Evolutionary conservation across 2,888 invertebrate species (phyloP), one percentile per base, ranked within the genome.

Genomic region (Cremastinae sp.): DNA sequence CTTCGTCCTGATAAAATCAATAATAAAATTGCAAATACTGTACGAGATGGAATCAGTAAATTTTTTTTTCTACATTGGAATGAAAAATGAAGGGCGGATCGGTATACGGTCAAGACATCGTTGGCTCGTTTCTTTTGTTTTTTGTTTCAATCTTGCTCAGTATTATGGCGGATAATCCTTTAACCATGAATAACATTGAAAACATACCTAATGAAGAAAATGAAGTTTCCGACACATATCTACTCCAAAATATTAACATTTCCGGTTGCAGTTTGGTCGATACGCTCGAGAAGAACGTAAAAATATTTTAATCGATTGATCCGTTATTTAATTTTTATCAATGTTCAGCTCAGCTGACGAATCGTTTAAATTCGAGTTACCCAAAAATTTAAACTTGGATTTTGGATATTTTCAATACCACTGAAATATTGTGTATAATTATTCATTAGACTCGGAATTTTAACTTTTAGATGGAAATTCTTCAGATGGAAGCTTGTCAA

Each of bases 261-360:
- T 71, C 79, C 0, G 75, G 68, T 53, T 75, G 4, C 9, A 81
- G 80, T 37, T 72, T 84, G 0, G 51, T 85, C 55, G 81, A 79
- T 68, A 82, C 78, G 9, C 80, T 87, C 35, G 81, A 84, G 56
- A 85, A 82, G 78, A 83, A 84, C 58, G 86, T 87, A 68, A 84
- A 81, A 73, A 73, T 5, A 0, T 0, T 49, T 18, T 18, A 2
- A 45, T n/a, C n/a, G n/a, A n/a, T n/a, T n/a, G n/a, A n/a, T n/a
- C n/a, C n/a, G n/a, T n/a, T n/a, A n/a, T n/a, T n/a, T n/a, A n/a
- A n/a, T 22, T 55, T 58, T 41, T 39, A 20, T 9, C 0, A 68
- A 28, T 66, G 12, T 69, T 55, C n/a, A n/a, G n/a, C n/a, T n/a
- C n/a, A n/a, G n/a, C n/a, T n/a, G n/a, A n/a, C n/a, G n/a, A n/a